Conservation (phyloP, 1,140 invertebrate genomes). For the Caligus rogercresseyi region DNA sequence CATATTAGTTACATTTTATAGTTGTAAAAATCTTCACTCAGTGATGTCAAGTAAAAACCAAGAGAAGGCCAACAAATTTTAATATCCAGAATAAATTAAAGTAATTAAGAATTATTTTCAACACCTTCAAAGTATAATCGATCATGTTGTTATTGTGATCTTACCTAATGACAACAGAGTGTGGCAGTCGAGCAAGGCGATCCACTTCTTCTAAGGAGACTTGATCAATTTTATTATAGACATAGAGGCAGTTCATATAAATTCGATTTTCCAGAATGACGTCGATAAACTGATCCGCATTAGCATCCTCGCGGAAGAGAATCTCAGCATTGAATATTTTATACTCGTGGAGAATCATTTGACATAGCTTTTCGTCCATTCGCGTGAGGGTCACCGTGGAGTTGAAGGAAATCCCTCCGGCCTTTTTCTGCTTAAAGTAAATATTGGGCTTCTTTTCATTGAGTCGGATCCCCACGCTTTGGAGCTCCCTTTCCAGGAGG, state of each 20-base stretch:
- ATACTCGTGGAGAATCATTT: slow-evolving; percentile 95
- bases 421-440: slow-evolving; percentile 94
- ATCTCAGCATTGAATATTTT: slow-evolving; percentile 97
- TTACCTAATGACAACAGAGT: slow-evolving; percentile 12
- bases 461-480: slow-evolving; percentile 84
- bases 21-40: too few species aligned
- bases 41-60: too few species aligned
- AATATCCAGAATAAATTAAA: too few species aligned
- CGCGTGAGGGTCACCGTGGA: slow-evolving; percentile 81
- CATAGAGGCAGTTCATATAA: slow-evolving; percentile 91
- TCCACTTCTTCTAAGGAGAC: slow-evolving; percentile 98
- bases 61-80: too few species aligned
- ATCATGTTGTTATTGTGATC: neutral
- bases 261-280: slow-evolving; percentile 95
- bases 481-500: slow-evolving; percentile 77
- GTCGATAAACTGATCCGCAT: slow-evolving; percentile 91
- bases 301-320: slow-evolving; percentile 87
- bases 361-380: slow-evolving; percentile 91
- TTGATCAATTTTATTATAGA: slow-evolving; percentile 99
- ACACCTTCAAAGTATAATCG: too few species aligned
- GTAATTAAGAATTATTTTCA: too few species aligned
- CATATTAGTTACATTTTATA: too few species aligned
- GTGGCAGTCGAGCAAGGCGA: slow-evolving; percentile 29
- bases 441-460: slow-evolving; percentile 90
- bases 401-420: slow-evolving; percentile 96